Evolutionary conservation across 1,140 invertebrate genomes (phyloP), one percentile per base, ranked within the genome.

Genomic region (Homarus americanus): DNA sequence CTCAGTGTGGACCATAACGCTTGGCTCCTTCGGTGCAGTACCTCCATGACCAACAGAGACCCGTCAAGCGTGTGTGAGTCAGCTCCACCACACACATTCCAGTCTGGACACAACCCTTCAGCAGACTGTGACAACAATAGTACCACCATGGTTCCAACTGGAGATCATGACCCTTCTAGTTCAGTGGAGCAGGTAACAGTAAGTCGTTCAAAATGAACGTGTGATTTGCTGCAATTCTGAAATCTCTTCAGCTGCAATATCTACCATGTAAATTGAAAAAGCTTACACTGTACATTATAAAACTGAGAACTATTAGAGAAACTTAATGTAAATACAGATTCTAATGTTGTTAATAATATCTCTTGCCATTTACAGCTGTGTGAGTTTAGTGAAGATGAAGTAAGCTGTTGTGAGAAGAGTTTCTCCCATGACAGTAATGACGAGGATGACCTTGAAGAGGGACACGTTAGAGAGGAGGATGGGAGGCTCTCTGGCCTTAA

Each of bases 1-100:
- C 96, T 98, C 93, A 95, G 96, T 93, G 95, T 98, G 87, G 97
- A 98, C 95, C 98, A 99, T 96, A 95, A 96, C 93, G 96, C 96
- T 93, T 99, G 98, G 98, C 96, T 98, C 87, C 94, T 96, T 86
- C 95, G 96, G 93, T 98, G 97, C 94, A 94, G 96, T 93, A 95
- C 96, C 95, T 96, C 96, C 93, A 96, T 96, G 95, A 96, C 95
- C 93, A 96, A 96, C 93, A 75, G 89, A 44, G 72, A 91, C 66
- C 89, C 89, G 1, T 79, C 89, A 24, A 49, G 36, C 20, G 86
- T 93, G 32, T 92, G 92, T 85, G 92, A 92, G 58, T 53, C 83
- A 20, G 82, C 75, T n/a, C 89, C 83, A 69, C 83, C 83, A 38
- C 82, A 49, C 9, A 53, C 72, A 9, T 58, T 66, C 75, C 89